A percentile compares a stretch with the other conserved stretches of the same genome.
These are phyloP conservation scores for Phoronis australis DNA, from an alignment of 2,888 invertebrate species.

Conservation along the genomic window DNA sequence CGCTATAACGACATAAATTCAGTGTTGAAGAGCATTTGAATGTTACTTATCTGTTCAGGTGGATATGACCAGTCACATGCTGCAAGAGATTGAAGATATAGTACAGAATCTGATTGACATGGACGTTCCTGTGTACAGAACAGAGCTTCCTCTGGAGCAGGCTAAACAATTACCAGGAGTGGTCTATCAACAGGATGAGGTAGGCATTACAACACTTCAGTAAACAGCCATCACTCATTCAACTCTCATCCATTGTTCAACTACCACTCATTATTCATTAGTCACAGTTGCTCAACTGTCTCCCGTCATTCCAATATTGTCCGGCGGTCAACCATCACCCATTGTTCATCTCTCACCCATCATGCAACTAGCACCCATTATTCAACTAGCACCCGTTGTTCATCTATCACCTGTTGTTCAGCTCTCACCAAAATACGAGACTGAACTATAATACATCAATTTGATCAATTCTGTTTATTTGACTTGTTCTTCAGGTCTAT, in stretches of 20 bases:
- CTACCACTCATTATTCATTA: not conserved
- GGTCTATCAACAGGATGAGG: constrained; percentile 16
- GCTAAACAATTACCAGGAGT: constrained; percentile 17
- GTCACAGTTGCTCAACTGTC: not conserved
- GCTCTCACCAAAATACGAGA: no score
- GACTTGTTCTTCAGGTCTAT: constrained; percentile 23
- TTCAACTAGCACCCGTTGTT: no score
- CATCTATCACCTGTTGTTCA: no score
- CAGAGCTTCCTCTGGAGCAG: constrained; percentile 13
- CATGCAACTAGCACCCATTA: no score
- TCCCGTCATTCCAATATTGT: no score
- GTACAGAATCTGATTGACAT: constrained; percentile 8
- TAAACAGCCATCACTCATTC: not conserved
- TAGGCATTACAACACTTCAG: constrained; percentile 6
- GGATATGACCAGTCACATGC: constrained; percentile 4
- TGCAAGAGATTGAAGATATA: constrained; percentile 7
- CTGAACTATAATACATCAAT: no score
- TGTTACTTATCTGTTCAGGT: not conserved
- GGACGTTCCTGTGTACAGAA: constrained; percentile 12
- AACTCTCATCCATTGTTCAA: no score
- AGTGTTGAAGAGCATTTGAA: not conserved
- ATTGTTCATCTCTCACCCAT: no score
- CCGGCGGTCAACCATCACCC: no score
- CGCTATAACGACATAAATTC: no score
- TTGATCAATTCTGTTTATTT: not conserved